Evolutionary conservation across 2,113 vertebrate species (phyloP), one percentile per base, ranked within the genome.

Genomic region (Erythrolamprus reginae): DNA sequence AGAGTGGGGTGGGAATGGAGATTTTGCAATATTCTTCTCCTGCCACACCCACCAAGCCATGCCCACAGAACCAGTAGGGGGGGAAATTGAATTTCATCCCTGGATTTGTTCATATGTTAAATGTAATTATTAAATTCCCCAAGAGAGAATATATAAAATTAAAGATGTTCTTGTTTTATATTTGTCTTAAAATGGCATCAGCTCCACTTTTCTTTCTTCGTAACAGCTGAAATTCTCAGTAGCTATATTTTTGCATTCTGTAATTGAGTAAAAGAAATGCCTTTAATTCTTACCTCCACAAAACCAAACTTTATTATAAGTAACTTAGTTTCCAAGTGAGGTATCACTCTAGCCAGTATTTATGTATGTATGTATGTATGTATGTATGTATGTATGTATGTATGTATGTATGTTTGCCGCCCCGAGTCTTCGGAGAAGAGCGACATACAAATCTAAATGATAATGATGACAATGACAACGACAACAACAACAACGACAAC

Each of bases 191-290:
- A 65, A 47, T 42, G 86, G 42, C 26, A 96, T 96, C 93, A 94
- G 95, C 90, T 94, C 95, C 94, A 96, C 93, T 82, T 97, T 96
- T 97, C 96, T 97, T 96, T 97, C 86, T 88, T 65, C 86, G 97
- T 97, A 97, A 98, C 97, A 96, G 96, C 96, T 97, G 96, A 96
- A 98, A 96, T 97, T 97, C 23, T 96, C 97, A 95, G 89, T 33
- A 93, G 94, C 95, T 77, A 2, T 97, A 96, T 97, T 97, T 98
- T 97, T 97, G 93, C 93, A 92, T 95, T 95, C 93, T 90, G 93
- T 89, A 94, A 96, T 95, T 96, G 94, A 96, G 94, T 95, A 84
- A 0, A 97, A 97, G 95, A 97, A 96, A 97, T 94, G 94, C 96
- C 96, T 96, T 97, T 97, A 97, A 97, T 96, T 97, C 96, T 52